Conservation (phyloP, 1,140 invertebrate genomes). For the Aphelenchoides avenae region DNA sequence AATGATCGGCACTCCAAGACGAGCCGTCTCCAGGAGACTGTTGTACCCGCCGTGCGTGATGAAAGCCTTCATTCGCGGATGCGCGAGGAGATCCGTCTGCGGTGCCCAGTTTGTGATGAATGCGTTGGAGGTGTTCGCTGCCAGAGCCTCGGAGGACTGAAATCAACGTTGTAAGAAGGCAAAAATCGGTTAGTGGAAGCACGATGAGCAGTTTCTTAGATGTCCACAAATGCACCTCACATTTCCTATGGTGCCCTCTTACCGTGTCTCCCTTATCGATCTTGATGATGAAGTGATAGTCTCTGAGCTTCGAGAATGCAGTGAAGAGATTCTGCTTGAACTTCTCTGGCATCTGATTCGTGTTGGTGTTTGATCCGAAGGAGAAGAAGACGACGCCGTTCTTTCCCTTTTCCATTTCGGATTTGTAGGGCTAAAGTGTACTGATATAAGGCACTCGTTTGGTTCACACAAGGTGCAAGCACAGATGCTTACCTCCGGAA, state of each 20-base stretch:
- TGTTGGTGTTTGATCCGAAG: constrained; percentile 24
- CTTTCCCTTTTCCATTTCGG: constrained; percentile 27
- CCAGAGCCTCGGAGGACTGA: constrained; percentile 1
- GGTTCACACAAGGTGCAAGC: too few species aligned
- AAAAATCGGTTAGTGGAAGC: not conserved
- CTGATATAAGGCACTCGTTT: constrained; percentile 3
- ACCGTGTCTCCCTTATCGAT: constrained; percentile 35
- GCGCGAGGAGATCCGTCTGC: constrained; percentile 13
- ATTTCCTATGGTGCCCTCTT: not conserved
- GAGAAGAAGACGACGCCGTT: constrained; percentile 31
- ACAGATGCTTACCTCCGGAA: too few species aligned
- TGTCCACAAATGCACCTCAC: constrained; percentile 1
- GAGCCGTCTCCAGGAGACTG: constrained; percentile 25
- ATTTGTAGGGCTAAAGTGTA: constrained; percentile 10
- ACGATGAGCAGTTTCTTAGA: not conserved
- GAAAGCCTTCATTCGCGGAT: constrained; percentile 27
- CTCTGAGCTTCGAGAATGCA: constrained; percentile 10
- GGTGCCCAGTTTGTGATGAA: constrained; percentile 19
- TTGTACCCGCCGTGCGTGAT: constrained; percentile 42
- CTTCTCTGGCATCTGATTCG: constrained; percentile 6
- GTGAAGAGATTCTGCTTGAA: constrained; percentile 25
- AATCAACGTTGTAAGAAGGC: not conserved
- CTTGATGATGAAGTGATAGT: constrained; percentile 37
- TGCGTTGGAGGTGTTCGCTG: constrained; percentile 7
- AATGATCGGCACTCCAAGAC: constrained; percentile 30